These are phyloP conservation scores for Babyrousa celebensis DNA, from an alignment of 2,797 vertebrate species.

Conservation along the genomic window DNA sequence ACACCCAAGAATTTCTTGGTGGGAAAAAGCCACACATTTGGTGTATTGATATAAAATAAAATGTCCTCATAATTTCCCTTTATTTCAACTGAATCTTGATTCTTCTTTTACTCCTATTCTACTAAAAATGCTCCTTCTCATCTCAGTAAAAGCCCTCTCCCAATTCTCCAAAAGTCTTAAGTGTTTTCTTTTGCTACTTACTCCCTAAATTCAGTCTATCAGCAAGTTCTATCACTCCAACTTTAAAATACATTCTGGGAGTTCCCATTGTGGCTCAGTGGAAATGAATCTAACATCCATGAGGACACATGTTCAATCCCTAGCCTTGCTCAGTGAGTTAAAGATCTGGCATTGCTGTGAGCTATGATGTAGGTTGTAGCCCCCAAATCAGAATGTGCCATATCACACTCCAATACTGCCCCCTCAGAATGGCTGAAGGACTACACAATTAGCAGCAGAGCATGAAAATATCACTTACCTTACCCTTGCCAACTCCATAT, in stretches of 20 bases:
- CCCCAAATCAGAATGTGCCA: background rate
- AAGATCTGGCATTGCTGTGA: too few species aligned
- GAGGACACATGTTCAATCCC: too few species aligned
- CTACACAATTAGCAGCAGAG: background rate
- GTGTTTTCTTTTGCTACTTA: background rate
- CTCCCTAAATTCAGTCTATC: background rate
- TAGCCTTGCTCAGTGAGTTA: too few species aligned
- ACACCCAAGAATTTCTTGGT: background rate
- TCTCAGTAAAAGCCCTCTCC: background rate
- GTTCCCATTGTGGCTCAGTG: too few species aligned
- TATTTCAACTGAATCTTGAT: background rate
- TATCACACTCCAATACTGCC: background rate
- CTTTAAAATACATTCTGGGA: background rate
- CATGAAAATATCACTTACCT: background rate
- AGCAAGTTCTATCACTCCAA: background rate
- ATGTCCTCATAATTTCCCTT: background rate
- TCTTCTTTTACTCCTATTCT: background rate
- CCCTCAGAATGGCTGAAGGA: background rate
- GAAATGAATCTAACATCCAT: too few species aligned
- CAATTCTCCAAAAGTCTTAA: background rate
- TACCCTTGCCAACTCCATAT: background rate
- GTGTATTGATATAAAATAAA: background rate
- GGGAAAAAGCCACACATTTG: background rate
- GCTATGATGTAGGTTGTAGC: background rate
- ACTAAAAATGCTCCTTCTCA: constrained; percentile 29